Evolutionary conservation across 2,888 invertebrate genomes (phyloP), one percentile per base, ranked within the genome.

Genomic region (Physocephala rufipes): DNA sequence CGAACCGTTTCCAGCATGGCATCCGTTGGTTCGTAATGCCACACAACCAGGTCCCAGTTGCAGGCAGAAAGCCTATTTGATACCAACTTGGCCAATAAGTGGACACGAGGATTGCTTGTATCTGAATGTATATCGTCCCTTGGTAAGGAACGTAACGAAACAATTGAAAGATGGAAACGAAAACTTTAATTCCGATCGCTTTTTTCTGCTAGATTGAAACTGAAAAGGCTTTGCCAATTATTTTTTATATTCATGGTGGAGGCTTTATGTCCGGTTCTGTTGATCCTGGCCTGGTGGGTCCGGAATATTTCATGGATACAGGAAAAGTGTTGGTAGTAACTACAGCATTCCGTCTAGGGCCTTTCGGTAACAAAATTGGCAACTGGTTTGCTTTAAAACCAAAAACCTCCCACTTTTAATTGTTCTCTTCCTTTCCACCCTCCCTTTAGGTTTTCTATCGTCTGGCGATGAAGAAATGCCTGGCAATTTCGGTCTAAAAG

Each of bases 101-200:
- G 88, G 88, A 0, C 79, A 80, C 15, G 88, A 88, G 77, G 88
- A 88, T 76, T 88, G 88, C 59, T 81, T 88, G 9, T 88, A 87
- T 74, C 73, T 88, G 36, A 88, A 88, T 76, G 82, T 88, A 1
- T 88, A 87, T 76, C 84, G 87, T 2, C 88, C 87, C 2, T 74
- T 59, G 53, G 78, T 79, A 71, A 74, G 73, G 53, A 9, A 4
- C 4, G 36, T 4, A 36, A 36, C 36, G 36, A 7, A 36, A 36
- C 5, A 9, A 36, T 4, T 9, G 36, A 36, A 36, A 36, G 36
- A 36, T 7, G 9, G 36, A 7, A 26, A 5, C 16, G 16, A 1
- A 24, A 53, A 26, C 43, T 30, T 16, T 28, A 59, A 26, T 59
- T 28, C 15, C 4, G 4, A 19, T n/a, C 5, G 3, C 16, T 13